Evolutionary conservation across 2,113 vertebrate genomes (phyloP), one percentile per base, ranked within the genome.

Genomic region (Chamaea fasciata): DNA sequence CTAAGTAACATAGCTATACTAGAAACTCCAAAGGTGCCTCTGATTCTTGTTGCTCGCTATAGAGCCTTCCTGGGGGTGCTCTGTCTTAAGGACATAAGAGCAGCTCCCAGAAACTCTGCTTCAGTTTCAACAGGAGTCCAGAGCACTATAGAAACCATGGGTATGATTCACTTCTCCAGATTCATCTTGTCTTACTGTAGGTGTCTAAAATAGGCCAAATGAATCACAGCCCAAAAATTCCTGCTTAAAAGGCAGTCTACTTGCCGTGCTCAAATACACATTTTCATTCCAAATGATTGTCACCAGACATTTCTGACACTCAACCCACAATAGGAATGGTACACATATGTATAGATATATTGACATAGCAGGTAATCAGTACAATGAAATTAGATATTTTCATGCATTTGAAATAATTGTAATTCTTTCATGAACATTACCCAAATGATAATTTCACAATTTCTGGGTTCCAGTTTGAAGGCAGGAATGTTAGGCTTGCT

Each of bases 201-300:
- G 96, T 97, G 96, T 93, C 89, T 94, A 70, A 97, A 96, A 95
- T 84, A 95, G 91, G 92, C 87, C 92, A 96, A 94, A 92, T 96
- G 91, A 97, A 93, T 97, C 96, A 94, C 60, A 93, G 73, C 26
- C 69, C 68, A 78, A 94, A 94, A 95, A 75, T 71, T 89, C 13
- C 47, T 91, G 24, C 47, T 92, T 84, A 70, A 78, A 69, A 81
- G 64, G 14, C 17, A 81, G 14, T 56, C 68, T 90, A 52, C 52
- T 78, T 86, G 35, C 52, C 39, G 81, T 89, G 22, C 35, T 78
- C 19, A 56, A 83, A 59, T 11, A 28, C 21, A 16, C 1, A 0
- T 60, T n/a, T 85, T 57, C 75, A 6, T 63, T 75, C 59, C 0
- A 9, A 63, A 59, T 49, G 3, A 28, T 24, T 92, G 33, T 84